These are phyloP conservation scores for Carposina sasakii DNA, from an alignment of 1,140 invertebrate genomes.

Conservation along the genomic window DNA sequence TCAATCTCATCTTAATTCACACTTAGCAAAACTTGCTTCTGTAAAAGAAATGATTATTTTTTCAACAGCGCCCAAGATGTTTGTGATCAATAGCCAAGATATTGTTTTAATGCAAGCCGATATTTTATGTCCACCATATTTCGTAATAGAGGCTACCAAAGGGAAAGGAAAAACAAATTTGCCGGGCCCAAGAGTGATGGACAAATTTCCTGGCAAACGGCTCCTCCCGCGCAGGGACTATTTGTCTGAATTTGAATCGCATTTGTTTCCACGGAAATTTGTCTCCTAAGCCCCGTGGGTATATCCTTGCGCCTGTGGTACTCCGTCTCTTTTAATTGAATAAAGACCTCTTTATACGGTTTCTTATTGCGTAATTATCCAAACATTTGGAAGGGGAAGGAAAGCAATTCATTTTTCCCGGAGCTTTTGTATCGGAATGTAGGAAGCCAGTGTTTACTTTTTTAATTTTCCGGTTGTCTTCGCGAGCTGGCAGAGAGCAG, in stretches of 20 bases:
- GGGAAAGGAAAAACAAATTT: slow-evolving; percentile 49
- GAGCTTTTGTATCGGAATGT: slow-evolving; percentile 21
- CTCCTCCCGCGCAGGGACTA: slow-evolving; percentile 56
- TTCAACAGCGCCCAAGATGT: background rate
- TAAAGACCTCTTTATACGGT: slow-evolving; percentile 34
- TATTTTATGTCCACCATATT: slow-evolving; percentile 1
- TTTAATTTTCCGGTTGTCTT: slow-evolving; percentile 67
- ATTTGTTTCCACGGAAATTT: slow-evolving; percentile 64
- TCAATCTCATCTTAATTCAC: background rate
- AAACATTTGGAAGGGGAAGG: slow-evolving; percentile 2
- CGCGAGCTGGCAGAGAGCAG: slow-evolving; percentile 37
- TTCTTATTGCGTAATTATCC: slow-evolving; percentile 26
- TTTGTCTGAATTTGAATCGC: slow-evolving; percentile 65
- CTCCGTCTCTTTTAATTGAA: slow-evolving; percentile 61
- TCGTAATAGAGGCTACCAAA: slow-evolving; percentile 26
- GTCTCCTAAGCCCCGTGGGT: slow-evolving; percentile 56
- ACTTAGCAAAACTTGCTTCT: background rate
- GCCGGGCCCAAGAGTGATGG: slow-evolving; percentile 53
- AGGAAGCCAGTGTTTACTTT: slow-evolving; percentile 52
- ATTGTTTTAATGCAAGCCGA: background rate
- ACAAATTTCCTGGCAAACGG: slow-evolving; percentile 64
- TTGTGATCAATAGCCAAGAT: background rate
- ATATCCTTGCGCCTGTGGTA: slow-evolving; percentile 43
- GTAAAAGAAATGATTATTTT: background rate
- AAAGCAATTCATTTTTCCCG: slow-evolving; percentile 20